Evolutionary conservation across 1,140 invertebrate genomes (phyloP), one percentile per base, ranked within the genome.

Genomic region (Zaprionus nigranus): DNA sequence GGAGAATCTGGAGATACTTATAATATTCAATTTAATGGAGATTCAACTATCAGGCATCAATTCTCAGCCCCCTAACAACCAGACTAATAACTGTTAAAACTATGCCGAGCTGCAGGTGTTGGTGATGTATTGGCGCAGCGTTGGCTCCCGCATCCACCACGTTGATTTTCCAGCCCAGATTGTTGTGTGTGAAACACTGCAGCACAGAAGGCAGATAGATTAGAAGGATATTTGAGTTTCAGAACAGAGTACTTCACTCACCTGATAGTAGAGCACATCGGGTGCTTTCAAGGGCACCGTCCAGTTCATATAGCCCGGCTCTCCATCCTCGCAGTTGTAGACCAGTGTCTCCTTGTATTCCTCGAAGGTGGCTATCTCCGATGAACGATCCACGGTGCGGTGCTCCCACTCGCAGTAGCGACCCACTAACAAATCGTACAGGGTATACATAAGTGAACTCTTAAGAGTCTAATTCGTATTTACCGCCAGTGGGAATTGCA

Each of bases 161-260:
- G 86, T 97, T 95, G 73, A 99, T 98, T 92, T 98, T 98, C 97
- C 97, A 98, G 9, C 98, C 98, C 53, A 99, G 94, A 92, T 98
- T 97, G 65, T 96, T 97, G 93, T 98, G 97, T 6, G 95, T 96
- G 93, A 97, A 99, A 93, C 98, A 98, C 97, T 99, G 93, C 3
- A 94, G 69, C 0, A 63, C 28, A 54, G 1, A 17, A 9, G 2
- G 15, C 61, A 17, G 13, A 40, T 58, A 51, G 6, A 54, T 60
- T 59, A 13, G 13, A 28, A 5, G 22, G 12, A n/a, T 46, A 9
- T 7, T 46, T 43, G 2, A 40, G 3, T 17, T 6, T n/a, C n/a
- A n/a, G n/a, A n/a, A n/a, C n/a, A n/a, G 2, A 1, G 0, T 6
- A 1, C 1, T 0, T 0, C 2, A 53, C 66, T 92, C 93, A 98